Evolutionary conservation across 2,797 vertebrate genomes (phyloP), one percentile per base, ranked within the genome.

Genomic region (Cossypha heuglini): DNA sequence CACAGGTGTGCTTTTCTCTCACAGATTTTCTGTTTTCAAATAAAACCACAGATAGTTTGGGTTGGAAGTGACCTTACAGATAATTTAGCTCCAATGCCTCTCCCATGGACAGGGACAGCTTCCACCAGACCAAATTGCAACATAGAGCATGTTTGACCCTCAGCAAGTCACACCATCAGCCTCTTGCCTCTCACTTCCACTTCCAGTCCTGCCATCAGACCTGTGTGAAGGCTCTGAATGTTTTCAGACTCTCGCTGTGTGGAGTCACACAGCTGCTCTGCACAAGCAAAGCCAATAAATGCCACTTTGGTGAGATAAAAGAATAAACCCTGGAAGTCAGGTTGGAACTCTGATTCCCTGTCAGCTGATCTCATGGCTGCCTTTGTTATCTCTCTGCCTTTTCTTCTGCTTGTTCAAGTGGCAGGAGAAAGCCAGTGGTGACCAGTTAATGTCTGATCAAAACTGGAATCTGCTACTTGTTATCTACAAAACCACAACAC

Each of bases 351-450:
- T 4, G 21, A 43, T 24, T 87, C 66, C 25, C 75, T 21, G 20
- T 4, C 61, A 84, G 1, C 22, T 11, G 20, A 48, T 42, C 9
- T 75, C 0, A 0, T 11, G 31, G 13, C 29, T 28, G n/a, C 37
- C 25, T 2, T 38, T 28, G 3, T 46, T 51, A 21, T 33, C 37
- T 8, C 11, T 16, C 11, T 16, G 21, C 11, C 28, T 49, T 45
- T 35, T 38, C 26, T 22, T 61, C 38, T 7, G 35, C 55, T 58
- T 26, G 18, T 26, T 54, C 71, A 46, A 16, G 31, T 9, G 21
- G 71, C 48, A 59, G 67, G 31, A 78, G 45, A 38, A 48, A 21
- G 43, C n/a, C 63, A 52, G 43, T 5, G 6, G 21, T 49, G 63
- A 49, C 11, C 17, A 29, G 51, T 16, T n/a, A 28, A 43, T 11